These are phyloP conservation scores for Cynopterus brachyotis DNA, from an alignment of 2,113 vertebrate species.

Conservation along the genomic window DNA sequence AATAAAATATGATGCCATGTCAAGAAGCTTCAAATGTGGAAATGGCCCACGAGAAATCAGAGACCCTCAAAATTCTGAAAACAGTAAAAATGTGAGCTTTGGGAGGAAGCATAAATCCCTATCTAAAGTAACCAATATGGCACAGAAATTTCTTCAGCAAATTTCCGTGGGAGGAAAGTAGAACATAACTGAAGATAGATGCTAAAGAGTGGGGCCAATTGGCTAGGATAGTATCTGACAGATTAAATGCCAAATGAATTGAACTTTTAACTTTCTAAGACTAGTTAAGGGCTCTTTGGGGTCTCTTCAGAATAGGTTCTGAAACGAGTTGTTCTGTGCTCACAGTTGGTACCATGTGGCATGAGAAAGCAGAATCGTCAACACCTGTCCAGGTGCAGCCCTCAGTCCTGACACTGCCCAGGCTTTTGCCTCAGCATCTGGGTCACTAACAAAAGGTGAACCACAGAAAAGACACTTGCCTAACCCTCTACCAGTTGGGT, in stretches of 20 bases:
- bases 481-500: background rate
- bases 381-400: too few species aligned
- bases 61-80: background rate
- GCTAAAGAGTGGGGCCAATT: background rate
- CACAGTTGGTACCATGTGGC: background rate
- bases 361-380: background rate
- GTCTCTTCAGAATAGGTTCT: background rate
- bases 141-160: background rate
- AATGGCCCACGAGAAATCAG: background rate
- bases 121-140: background rate
- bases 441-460: background rate
- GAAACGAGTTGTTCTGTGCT: background rate
- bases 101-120: background rate
- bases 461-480: background rate
- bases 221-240: background rate
- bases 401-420: background rate
- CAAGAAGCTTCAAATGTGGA: background rate
- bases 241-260: background rate
- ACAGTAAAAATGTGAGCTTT: background rate
- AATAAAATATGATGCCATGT: background rate
- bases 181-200: background rate
- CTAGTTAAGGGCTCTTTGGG: too few species aligned
- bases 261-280: background rate
- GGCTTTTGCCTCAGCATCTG: background rate
- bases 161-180: background rate